Conservation (phyloP, 2,797 vertebrate genomes). For the Enteromius viviparus region DNA sequence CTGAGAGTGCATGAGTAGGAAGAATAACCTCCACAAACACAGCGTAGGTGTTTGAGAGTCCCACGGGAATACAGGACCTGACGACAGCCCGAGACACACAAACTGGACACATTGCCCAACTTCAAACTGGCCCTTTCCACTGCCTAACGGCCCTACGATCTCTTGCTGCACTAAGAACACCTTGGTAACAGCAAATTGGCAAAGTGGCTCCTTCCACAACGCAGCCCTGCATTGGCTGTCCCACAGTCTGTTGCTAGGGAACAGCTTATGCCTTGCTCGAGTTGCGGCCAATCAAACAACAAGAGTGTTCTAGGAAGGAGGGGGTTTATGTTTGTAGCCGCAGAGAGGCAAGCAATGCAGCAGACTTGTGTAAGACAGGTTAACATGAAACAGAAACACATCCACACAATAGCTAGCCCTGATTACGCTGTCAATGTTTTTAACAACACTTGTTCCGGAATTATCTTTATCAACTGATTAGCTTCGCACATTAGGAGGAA, state of each 20-base stretch:
- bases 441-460: background rate
- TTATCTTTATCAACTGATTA: slow-evolving; percentile 12
- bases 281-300: slow-evolving; percentile 75
- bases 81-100: slow-evolving; percentile 1
- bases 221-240: slow-evolving; percentile 79
- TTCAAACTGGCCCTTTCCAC: slow-evolving; percentile 30
- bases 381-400: slow-evolving; percentile 61
- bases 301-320: slow-evolving; percentile 62
- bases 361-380: slow-evolving; percentile 62
- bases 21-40: slow-evolving; percentile 17
- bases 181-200: slow-evolving; percentile 83
- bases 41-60: background rate
- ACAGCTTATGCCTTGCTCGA: slow-evolving; percentile 83
- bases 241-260: slow-evolving; percentile 86
- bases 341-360: slow-evolving; percentile 68
- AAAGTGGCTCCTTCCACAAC: slow-evolving; percentile 74
- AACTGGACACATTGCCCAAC: slow-evolving; percentile 15
- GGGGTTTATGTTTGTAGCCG: slow-evolving; percentile 67
- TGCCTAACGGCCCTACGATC: slow-evolving; percentile 40
- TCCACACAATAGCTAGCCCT: background rate
- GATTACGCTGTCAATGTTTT: slow-evolving; percentile 10
- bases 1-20: background rate
- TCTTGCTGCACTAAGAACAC: slow-evolving; percentile 68
- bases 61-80: background rate
- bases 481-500: slow-evolving; percentile 7